These are phyloP conservation scores for Chrysemys picta DNA, from an alignment of 2,113 vertebrate species.

Conservation along the genomic window DNA sequence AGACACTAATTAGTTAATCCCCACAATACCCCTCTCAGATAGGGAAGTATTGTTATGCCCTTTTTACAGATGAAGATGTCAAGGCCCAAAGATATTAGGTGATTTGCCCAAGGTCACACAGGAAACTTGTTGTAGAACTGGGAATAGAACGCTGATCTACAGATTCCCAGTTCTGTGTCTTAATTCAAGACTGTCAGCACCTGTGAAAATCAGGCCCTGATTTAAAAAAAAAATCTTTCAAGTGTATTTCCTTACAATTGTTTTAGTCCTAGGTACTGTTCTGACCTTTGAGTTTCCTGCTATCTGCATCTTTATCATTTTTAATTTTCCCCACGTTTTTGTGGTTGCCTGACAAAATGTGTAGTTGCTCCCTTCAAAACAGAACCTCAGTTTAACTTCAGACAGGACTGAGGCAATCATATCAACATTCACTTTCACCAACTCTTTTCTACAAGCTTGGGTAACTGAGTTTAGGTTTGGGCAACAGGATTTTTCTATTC, in stretches of 20 bases:
- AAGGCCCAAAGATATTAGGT: not conserved
- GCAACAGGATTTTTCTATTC: not conserved
- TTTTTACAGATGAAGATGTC: not conserved
- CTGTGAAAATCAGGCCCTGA: not conserved
- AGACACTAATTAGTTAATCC: not conserved
- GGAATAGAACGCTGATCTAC: not conserved
- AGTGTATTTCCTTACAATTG: not conserved
- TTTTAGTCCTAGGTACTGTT: not conserved
- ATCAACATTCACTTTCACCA: slow-evolving; percentile 12
- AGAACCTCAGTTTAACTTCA: slow-evolving; percentile 14
- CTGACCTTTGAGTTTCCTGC: not conserved
- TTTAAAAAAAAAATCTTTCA: not conserved
- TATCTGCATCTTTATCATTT: slow-evolving; percentile 21
- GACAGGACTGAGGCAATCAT: slow-evolving; percentile 14
- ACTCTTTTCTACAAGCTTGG: not conserved
- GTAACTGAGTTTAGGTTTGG: not conserved
- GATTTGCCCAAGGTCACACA: not conserved
- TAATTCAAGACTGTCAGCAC: slow-evolving; percentile 32
- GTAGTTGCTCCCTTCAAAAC: slow-evolving; percentile 5
- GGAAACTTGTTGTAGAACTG: not conserved
- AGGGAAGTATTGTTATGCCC: not conserved
- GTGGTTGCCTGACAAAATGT: slow-evolving; percentile 20
- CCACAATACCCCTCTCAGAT: not conserved
- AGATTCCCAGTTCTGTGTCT: not conserved
- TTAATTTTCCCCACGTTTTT: slow-evolving; percentile 14